Percentiles rank a stretch among this genome's conserved stretches.
Evolutionary conservation across 2,113 vertebrate genomes (phyloP).

Genomic region (Phrynosoma platyrhinos): DNA sequence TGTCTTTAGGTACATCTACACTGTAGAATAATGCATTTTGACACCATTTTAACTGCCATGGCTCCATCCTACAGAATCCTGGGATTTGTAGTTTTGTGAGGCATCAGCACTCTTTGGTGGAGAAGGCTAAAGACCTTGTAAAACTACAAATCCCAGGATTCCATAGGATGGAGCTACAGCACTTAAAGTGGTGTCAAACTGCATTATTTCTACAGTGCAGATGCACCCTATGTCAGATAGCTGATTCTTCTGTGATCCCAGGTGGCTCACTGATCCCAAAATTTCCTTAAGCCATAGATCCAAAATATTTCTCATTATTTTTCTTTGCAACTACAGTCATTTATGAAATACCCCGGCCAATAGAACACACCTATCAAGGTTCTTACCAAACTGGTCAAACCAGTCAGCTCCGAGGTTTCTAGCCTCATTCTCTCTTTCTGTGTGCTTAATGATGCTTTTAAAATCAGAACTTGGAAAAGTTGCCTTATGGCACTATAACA

Average conservation of each 20-base stretch:
- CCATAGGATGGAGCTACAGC: too few species aligned
- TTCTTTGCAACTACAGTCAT: not conserved
- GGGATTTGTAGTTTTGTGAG: too few species aligned
- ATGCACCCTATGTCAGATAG: too few species aligned
- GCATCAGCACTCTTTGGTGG: too few species aligned
- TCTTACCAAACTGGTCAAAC: constrained; percentile 13
- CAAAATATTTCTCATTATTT: not conserved
- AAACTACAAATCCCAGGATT: too few species aligned
- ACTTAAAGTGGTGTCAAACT: too few species aligned
- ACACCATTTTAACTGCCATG: too few species aligned
- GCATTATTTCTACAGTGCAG: too few species aligned
- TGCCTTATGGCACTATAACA: not conserved
- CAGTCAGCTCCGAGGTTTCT: constrained; percentile 13
- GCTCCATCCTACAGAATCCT: too few species aligned
- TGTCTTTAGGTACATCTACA: not conserved
- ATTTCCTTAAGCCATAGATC: not conserved
- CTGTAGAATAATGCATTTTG: too few species aligned
- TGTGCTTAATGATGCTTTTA: not conserved
- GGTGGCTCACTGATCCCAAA: not conserved
- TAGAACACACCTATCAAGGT: not conserved
- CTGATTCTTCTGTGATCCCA: not conserved
- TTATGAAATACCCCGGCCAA: constrained; percentile 26
- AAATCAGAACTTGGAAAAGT: not conserved
- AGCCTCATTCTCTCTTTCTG: not conserved
- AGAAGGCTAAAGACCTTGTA: too few species aligned